These are phyloP conservation scores for Coecobrya sp. DNA, from an alignment of 2,888 invertebrate genomes.

Conservation along the genomic window DNA sequence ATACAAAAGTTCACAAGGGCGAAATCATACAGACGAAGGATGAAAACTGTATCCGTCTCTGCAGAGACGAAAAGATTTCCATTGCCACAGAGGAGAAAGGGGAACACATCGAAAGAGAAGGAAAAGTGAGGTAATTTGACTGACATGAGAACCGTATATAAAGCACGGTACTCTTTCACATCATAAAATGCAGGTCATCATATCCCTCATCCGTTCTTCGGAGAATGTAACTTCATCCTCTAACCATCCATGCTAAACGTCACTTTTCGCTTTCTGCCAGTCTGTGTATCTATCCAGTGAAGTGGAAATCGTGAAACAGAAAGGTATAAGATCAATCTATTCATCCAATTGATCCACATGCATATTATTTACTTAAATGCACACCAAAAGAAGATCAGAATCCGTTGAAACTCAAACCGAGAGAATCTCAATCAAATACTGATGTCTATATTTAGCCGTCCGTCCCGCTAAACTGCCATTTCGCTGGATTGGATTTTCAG, in stretches of 20 bases:
- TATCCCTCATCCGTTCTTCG: not conserved
- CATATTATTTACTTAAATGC: conserved; percentile 1
- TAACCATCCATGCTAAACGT: conserved; percentile 7
- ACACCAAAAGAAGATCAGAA: not conserved
- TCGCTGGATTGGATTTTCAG: not conserved
- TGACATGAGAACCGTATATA: conserved; percentile 9
- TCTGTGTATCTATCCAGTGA: conserved; percentile 26
- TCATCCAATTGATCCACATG: conserved; percentile 39
- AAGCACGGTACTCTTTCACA: not conserved
- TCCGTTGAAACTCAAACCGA: not conserved
- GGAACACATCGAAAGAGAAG: not conserved
- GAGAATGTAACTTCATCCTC: not conserved
- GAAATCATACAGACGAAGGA: not conserved
- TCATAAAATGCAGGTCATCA: conserved; percentile 61
- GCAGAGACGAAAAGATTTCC: not conserved
- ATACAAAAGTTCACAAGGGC: not conserved
- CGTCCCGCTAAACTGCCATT: no score
- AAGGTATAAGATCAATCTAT: not conserved
- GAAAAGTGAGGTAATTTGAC: conserved; percentile 12
- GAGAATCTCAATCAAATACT: not conserved
- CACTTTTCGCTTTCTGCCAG: not conserved
- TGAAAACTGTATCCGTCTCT: not conserved
- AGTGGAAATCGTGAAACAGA: conserved; percentile 12
- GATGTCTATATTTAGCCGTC: not conserved
- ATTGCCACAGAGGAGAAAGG: not conserved